Evolutionary conservation across 2,113 vertebrate species (phyloP), one percentile per base, ranked within the genome.

Genomic region (Atherinomorus stipes): DNA sequence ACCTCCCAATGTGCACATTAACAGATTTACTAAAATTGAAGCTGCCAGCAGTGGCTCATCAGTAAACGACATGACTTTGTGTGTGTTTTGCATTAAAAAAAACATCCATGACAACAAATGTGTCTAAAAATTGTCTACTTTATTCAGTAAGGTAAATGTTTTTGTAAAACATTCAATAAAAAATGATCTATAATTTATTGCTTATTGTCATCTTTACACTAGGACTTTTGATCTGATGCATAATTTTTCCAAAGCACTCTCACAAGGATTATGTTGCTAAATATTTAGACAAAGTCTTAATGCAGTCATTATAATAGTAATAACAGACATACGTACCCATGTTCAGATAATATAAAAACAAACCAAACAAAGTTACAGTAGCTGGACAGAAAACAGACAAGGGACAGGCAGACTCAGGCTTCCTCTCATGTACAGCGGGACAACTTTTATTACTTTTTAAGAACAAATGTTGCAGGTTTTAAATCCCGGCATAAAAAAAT

Each of bases 131-230:
- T 93, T 75, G 52, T 94, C 94, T 94, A 93, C 91, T 95, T 95
- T 95, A 95, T 95, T 95, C 64, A 87, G 68, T 90, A 90, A 85
- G 87, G 89, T 89, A 91, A 90, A 92, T 91, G 84, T 88, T 89
- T 88, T 90, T 94, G 93, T 88, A 94, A 94, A 95, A 95, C 93
- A 94, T 94, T 91, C 90, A 94, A 94, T 94, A 94, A 93, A 95
- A 94, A 94, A 93, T 82, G 68, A 85, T 89, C 64, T 88, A 91
- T 88, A 81, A 89, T 94, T 93, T 95, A 94, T 94, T 95, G 94
- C 94, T 95, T 80, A 70, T 91, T 81, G 79, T 90, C 85, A 72
- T 91, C 52, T 71, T 90, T 92, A 88, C 86, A 88, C 90, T 90
- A 90, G 82, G 89, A 88, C 71, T 90, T 72, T 73, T 90, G 73